Evolutionary conservation across 2,113 vertebrate species (phyloP).

Genomic region (Toxotes jaculatrix): DNA sequence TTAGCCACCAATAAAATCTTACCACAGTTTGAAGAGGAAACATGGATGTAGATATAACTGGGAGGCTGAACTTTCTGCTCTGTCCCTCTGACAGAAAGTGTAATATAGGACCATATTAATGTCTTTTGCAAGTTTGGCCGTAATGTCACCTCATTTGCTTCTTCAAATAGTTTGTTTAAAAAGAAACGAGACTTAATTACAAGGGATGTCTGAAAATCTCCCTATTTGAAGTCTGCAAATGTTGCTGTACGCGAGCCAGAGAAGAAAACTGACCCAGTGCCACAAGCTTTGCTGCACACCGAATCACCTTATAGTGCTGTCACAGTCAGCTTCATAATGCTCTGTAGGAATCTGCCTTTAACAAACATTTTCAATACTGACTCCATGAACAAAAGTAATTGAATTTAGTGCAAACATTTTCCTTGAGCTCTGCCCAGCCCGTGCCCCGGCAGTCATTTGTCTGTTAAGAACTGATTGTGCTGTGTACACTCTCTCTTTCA

Average conservation of each 20-base stretch:
- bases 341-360: constrained; percentile 54
- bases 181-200: constrained; percentile 49
- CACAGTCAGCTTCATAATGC: not conserved
- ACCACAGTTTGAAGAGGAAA: constrained; percentile 63
- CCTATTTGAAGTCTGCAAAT: constrained; percentile 35
- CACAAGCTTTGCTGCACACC: not conserved
- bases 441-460: constrained; percentile 48
- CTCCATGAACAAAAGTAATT: constrained; percentile 49
- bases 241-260: not conserved
- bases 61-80: not conserved
- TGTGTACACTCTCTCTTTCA: constrained; percentile 75
- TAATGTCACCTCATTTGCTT: constrained; percentile 25
- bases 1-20: constrained; percentile 75
- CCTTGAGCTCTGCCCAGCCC: constrained; percentile 31
- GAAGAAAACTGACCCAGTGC: not conserved
- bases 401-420: constrained; percentile 59
- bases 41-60: constrained; percentile 36
- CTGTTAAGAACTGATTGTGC: constrained; percentile 58
- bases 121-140: not conserved
- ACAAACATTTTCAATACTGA: constrained; percentile 37
- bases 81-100: constrained; percentile 8
- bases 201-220: constrained; percentile 7
- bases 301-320: not conserved
- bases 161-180: constrained; percentile 30
- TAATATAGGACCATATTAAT: constrained; percentile 19